These are phyloP conservation scores for Oligia strigilis DNA, from an alignment of 2,888 invertebrate genomes.

Conservation along the genomic window DNA sequence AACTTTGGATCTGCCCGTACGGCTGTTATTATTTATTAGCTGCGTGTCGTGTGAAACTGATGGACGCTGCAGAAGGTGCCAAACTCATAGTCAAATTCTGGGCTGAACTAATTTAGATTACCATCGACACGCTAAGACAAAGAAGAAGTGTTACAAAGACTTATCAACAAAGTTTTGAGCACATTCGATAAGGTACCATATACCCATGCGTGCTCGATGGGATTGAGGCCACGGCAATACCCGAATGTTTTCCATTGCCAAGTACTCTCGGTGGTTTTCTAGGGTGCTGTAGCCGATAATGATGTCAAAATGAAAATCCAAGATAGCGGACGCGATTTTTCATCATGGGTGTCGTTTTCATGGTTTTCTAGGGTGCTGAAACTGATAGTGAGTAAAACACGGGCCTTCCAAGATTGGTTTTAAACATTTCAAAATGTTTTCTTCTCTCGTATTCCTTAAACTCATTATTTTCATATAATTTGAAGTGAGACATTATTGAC, in stretches of 20 bases:
- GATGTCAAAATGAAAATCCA: too few species aligned
- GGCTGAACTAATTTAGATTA: not conserved
- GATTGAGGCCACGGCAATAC: too few species aligned
- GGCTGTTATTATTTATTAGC: too few species aligned
- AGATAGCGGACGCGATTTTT: too few species aligned
- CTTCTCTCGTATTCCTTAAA: not conserved
- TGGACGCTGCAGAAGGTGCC: not conserved
- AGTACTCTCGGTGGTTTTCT: too few species aligned
- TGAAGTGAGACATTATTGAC: constrained; percentile 14
- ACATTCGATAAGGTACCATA: not conserved
- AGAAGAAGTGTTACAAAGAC: not conserved
- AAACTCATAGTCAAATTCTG: not conserved
- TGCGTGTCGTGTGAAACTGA: not conserved
- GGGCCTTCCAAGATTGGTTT: not conserved
- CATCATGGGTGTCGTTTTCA: too few species aligned
- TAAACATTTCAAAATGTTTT: not conserved
- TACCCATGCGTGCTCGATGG: not conserved
- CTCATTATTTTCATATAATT: not conserved
- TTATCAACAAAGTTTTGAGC: not conserved
- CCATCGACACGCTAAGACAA: not conserved
- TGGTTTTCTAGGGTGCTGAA: too few species aligned
- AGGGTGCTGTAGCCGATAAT: too few species aligned
- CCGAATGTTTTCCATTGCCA: too few species aligned
- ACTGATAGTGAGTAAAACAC: not conserved
- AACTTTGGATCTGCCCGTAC: too few species aligned